Percentiles rank a stretch among this genome's conserved stretches.
Evolutionary conservation across 1,140 invertebrate genomes (phyloP).

Genomic region (Heliconius nattereri): DNA sequence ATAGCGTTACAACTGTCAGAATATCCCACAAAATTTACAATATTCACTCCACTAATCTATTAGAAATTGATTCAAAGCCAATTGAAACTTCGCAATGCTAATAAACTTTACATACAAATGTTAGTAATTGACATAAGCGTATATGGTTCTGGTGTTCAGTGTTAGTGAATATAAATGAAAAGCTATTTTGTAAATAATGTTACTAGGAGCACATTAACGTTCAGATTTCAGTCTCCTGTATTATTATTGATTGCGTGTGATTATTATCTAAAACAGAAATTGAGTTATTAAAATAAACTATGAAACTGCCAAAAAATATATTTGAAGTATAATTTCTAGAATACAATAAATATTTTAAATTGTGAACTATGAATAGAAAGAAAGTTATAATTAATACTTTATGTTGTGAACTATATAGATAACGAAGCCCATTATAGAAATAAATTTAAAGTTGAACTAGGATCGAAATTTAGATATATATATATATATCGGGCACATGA

Average conservation of each 20-base stretch:
- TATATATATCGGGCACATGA: neutral
- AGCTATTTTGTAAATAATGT: too few relatives aligned
- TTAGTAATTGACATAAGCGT: neutral
- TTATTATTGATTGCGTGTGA: too few relatives aligned
- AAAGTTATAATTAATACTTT: too few relatives aligned
- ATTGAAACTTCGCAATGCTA: constrained; percentile 20
- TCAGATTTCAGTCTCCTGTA: too few relatives aligned
- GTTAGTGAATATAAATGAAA: neutral
- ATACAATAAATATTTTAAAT: too few relatives aligned
- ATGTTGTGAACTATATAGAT: neutral
- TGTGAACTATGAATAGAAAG: too few relatives aligned
- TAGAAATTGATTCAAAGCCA: constrained; percentile 33
- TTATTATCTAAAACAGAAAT: too few relatives aligned
- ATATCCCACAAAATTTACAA: constrained; percentile 8
- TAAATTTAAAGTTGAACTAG: neutral
- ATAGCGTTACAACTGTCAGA: neutral
- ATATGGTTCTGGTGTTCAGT: neutral
- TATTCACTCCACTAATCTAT: constrained; percentile 26
- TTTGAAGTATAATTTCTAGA: too few relatives aligned
- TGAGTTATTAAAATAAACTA: too few relatives aligned
- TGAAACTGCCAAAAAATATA: too few relatives aligned
- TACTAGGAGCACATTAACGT: too few relatives aligned
- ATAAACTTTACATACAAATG: constrained; percentile 4
- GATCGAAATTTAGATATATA: neutral
- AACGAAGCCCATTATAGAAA: neutral